A percentile compares a stretch with the other conserved stretches of the same genome.
These are phyloP conservation scores for Peromyscus californicus DNA, from an alignment of 2,113 vertebrate species.

Conservation along the genomic window DNA sequence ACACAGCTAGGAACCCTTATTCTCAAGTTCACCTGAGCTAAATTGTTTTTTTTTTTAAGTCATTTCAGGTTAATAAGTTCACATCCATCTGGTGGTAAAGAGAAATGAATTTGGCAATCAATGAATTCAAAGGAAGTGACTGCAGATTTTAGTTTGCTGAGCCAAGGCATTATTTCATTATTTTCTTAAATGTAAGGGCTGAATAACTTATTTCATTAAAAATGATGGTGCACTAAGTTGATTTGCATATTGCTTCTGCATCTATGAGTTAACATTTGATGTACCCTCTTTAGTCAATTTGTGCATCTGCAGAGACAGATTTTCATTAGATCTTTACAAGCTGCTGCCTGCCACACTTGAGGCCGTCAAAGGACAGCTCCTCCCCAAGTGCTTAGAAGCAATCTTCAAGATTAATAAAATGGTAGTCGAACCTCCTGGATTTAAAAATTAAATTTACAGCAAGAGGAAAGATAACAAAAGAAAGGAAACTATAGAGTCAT, in stretches of 20 bases:
- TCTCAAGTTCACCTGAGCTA: conserved; percentile 66
- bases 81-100: conserved; percentile 74
- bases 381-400: conserved; percentile 73
- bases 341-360: conserved; percentile 74
- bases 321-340: conserved; percentile 80
- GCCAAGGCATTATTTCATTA: conserved; percentile 81
- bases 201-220: conserved; percentile 86
- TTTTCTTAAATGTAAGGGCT: conserved; percentile 82
- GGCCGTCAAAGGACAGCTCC: conserved; percentile 64
- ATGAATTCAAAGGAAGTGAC: conserved; percentile 75
- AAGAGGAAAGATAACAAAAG: conserved; percentile 50
- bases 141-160: conserved; percentile 70
- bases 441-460: conserved; percentile 62
- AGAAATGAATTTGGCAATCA: conserved; percentile 81
- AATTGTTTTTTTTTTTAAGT: conserved; percentile 46
- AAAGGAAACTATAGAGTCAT: not conserved
- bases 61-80: conserved; percentile 81
- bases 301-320: conserved; percentile 81
- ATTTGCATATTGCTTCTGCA: conserved; percentile 85
- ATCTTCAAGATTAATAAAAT: conserved; percentile 73
- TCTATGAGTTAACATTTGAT: conserved; percentile 85
- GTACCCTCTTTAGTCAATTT: conserved; percentile 82
- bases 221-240: conserved; percentile 81
- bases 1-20: conserved; percentile 1
- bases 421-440: not conserved